Conservation (phyloP, 2,113 vertebrate species). For the Zonotrichia leucophrys region DNA sequence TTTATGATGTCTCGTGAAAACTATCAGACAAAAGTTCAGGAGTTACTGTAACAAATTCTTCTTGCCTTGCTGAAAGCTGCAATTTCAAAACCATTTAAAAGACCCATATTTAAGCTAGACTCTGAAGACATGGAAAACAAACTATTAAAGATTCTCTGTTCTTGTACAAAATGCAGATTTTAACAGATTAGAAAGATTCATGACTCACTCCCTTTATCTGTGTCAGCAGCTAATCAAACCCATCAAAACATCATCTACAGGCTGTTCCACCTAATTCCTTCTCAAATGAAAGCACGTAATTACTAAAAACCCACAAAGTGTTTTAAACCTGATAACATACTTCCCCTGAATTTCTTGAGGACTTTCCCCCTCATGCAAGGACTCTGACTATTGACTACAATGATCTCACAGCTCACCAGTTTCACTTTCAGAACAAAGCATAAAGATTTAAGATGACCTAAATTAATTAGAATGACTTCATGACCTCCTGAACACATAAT, state of each 20-base stretch:
- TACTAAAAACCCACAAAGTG: neutral
- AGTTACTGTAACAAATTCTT: conserved; percentile 53
- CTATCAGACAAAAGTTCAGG: conserved; percentile 10
- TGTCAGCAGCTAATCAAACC: conserved; percentile 57
- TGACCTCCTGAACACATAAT: neutral
- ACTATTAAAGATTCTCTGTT: conserved; percentile 54
- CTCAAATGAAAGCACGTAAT: conserved; percentile 47
- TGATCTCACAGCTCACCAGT: neutral
- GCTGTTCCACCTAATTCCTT: conserved; percentile 32
- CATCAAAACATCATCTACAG: conserved; percentile 62
- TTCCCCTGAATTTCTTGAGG: neutral
- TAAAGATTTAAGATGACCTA: neutral
- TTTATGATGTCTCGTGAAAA: conserved; percentile 36
- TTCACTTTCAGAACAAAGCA: neutral
- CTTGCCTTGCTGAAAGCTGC: conserved; percentile 50
- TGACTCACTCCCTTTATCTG: conserved; percentile 55
- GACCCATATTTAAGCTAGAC: conserved; percentile 24
- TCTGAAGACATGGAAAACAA: conserved; percentile 52
- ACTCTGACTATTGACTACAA: neutral
- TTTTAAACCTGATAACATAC: neutral
- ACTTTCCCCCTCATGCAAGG: neutral
- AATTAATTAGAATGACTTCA: neutral
- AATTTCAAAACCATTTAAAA: conserved; percentile 51
- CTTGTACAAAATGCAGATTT: conserved; percentile 53
- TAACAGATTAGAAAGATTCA: conserved; percentile 46